Percentiles rank a stretch among this genome's conserved stretches.
phyloP scores from a whole-genome alignment of 2,113 vertebrate genomes.

The Callochromis pleurospilus region DNA sequence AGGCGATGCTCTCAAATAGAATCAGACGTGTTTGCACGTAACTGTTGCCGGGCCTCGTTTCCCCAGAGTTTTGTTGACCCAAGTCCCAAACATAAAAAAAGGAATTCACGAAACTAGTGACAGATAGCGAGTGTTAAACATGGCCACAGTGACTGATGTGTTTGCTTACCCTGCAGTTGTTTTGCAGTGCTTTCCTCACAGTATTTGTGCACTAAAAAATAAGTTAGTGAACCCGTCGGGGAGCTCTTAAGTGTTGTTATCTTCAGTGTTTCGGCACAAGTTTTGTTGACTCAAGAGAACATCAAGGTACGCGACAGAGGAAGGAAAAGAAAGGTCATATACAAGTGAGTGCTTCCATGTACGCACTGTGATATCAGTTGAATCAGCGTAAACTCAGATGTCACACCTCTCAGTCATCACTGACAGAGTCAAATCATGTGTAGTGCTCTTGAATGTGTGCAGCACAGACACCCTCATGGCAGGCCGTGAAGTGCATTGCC shows the following conservation, averaged over 20 bases:
- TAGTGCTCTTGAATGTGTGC: neutral
- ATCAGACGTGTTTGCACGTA: constrained; percentile 9
- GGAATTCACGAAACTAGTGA: neutral
- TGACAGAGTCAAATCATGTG: neutral
- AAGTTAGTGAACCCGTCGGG: neutral
- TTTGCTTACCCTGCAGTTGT: neutral
- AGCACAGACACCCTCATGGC: neutral
- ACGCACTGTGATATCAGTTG: neutral
- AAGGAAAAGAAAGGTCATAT: neutral
- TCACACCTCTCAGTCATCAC: neutral
- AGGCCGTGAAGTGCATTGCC: constrained; percentile 22
- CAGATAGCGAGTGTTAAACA: neutral
- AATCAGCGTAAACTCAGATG: neutral
- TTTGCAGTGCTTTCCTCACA: neutral
- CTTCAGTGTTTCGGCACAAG: neutral
- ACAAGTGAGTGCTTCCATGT: neutral
- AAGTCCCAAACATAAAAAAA: neutral
- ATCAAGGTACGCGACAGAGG: neutral
- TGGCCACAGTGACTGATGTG: neutral
- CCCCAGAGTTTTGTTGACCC: neutral
- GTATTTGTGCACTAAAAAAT: neutral
- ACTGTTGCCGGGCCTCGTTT: neutral
- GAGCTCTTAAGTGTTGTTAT: neutral
- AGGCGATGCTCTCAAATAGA: neutral
- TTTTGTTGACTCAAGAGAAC: neutral